Conservation (phyloP, 2,113 vertebrate species). For the Salminus brasiliensis region DNA sequence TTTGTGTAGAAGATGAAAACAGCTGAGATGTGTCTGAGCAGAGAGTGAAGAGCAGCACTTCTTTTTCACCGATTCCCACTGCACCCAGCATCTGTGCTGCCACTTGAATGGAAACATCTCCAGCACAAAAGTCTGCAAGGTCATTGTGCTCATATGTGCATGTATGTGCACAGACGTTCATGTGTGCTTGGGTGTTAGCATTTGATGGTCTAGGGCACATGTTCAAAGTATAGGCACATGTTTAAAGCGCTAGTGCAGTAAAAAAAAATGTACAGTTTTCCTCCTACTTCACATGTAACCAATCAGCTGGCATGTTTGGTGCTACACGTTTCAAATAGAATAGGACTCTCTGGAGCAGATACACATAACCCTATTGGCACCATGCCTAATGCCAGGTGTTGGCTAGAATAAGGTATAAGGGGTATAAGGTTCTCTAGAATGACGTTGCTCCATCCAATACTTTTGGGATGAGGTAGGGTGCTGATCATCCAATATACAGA, state of each 20-base stretch:
- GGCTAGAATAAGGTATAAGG: too few relatives aligned
- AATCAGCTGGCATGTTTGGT: too few relatives aligned
- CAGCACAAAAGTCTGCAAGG: conserved; percentile 50
- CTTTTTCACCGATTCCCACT: conserved; percentile 26
- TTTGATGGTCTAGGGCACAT: not conserved
- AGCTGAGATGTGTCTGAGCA: conserved; percentile 39
- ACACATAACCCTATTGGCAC: too few relatives aligned
- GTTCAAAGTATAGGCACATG: not conserved
- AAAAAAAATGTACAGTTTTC: too few relatives aligned
- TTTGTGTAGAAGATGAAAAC: conserved; percentile 51
- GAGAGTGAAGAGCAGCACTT: conserved; percentile 26
- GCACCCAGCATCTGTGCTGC: conserved; percentile 47
- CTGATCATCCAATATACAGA: too few relatives aligned
- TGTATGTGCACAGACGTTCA: not conserved
- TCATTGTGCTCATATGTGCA: not conserved
- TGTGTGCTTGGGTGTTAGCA: not conserved
- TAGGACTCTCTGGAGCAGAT: too few relatives aligned
- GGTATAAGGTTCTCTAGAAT: too few relatives aligned
- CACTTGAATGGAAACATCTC: conserved; percentile 60
- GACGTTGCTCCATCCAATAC: too few relatives aligned
- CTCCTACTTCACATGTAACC: too few relatives aligned
- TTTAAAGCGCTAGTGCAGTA: not conserved
- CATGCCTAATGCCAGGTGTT: too few relatives aligned
- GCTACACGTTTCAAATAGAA: too few relatives aligned
- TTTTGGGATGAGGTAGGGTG: too few relatives aligned